phyloP scores from a whole-genome alignment of 2,113 vertebrate species.

The Tetrax tetrax region DNA sequence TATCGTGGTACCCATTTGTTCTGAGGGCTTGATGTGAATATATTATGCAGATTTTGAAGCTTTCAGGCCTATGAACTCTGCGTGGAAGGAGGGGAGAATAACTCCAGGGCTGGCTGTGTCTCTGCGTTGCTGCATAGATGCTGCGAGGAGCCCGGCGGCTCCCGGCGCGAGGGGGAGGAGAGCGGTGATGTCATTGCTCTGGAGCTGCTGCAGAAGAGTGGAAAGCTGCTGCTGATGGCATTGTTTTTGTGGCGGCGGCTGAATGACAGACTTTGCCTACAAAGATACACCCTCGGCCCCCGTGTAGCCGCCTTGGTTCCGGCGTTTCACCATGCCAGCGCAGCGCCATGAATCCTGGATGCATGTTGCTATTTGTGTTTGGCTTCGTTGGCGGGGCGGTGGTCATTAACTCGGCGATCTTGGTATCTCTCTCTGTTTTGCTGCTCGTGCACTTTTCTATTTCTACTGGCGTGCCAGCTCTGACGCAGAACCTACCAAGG shows the following conservation, averaged over 20 bases:
- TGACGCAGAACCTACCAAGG: constrained; percentile 90
- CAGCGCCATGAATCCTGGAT: constrained; percentile 97
- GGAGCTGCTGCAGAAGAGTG: constrained; percentile 79
- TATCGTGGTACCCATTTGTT: background rate
- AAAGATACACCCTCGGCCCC: constrained; percentile 72
- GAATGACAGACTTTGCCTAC: constrained; percentile 79
- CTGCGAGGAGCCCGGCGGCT: constrained; percentile 53
- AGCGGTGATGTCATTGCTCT: constrained; percentile 81
- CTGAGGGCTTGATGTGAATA: constrained; percentile 40
- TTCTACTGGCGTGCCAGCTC: constrained; percentile 88
- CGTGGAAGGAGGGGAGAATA: constrained; percentile 37
- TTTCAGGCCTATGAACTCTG: constrained; percentile 71
- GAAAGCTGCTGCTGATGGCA: constrained; percentile 80
- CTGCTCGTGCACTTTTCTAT: constrained; percentile 98
- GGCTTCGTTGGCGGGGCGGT: constrained; percentile 98
- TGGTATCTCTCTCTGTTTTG: constrained; percentile 97
- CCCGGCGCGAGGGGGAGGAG: constrained; percentile 61
- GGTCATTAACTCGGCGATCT: constrained; percentile 97
- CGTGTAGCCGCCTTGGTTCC: constrained; percentile 69
- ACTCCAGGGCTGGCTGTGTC: constrained; percentile 72
- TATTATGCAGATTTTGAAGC: constrained; percentile 70
- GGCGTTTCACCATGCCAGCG: constrained; percentile 85
- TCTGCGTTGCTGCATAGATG: constrained; percentile 74
- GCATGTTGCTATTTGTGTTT: constrained; percentile 99
- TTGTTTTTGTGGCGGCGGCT: constrained; percentile 83